These are phyloP conservation scores for Zootermopsis nevadensis DNA, from an alignment of 2,888 invertebrate genomes.

Conservation along the genomic window DNA sequence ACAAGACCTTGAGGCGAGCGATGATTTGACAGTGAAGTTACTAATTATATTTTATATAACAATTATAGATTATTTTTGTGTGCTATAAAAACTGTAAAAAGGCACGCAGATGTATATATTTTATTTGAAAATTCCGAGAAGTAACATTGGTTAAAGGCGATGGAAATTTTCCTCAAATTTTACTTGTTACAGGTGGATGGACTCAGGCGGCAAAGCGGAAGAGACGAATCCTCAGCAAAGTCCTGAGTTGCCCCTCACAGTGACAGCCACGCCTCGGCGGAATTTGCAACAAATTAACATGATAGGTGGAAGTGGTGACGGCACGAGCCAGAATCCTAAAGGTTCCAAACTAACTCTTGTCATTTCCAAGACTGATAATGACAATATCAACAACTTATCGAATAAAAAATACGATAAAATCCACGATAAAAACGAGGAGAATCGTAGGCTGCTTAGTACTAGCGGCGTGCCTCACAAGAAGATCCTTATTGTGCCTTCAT, in stretches of 20 bases:
- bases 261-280: not conserved
- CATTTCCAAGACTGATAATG: constrained; percentile 7
- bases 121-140: no score
- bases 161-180: no score
- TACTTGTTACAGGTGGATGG: constrained; percentile 39
- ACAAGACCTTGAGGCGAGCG: no score
- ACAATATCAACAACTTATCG: not conserved
- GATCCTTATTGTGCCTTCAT: constrained; percentile 42
- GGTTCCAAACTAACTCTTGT: not conserved
- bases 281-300: not conserved
- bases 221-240: not conserved
- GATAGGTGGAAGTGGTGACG: not conserved
- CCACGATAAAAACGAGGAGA: constrained; percentile 45
- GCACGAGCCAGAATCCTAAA: not conserved
- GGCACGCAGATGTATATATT: no score
- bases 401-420: constrained; percentile 22
- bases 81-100: no score
- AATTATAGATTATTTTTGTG: no score
- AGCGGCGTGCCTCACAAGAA: constrained; percentile 37
- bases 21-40: no score
- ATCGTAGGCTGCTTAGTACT: constrained; percentile 23
- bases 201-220: not conserved
- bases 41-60: no score
- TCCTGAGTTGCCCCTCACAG: constrained; percentile 23
- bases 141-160: no score